These are phyloP conservation scores for Adineta ricciae DNA, from an alignment of 2,888 invertebrate genomes.

Conservation along the genomic window DNA sequence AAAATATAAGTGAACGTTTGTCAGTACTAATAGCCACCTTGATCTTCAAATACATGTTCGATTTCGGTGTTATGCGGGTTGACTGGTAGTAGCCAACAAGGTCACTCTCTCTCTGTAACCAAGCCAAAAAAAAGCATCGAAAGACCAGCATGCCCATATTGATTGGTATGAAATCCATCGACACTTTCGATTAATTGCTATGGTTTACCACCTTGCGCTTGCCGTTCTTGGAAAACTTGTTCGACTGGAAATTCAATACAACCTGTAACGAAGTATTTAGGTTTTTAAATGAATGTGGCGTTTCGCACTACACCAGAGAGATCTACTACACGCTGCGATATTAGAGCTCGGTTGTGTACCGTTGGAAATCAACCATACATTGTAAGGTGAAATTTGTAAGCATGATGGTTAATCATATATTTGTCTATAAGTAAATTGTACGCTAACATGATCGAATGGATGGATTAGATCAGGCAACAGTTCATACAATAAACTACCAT, in stretches of 20 bases:
- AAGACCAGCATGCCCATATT: conserved; percentile 41
- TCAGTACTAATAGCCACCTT: conserved; percentile 51
- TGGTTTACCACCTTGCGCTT: conserved; percentile 35
- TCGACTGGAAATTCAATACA: conserved; percentile 38
- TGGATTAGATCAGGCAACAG: conserved; percentile 49
- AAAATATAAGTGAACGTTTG: no score
- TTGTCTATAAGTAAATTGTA: conserved; percentile 50
- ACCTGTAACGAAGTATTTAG: conserved; percentile 37
- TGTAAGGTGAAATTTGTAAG: no score
- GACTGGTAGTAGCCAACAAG: conserved; percentile 47
- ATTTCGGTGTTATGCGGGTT: conserved; percentile 50
- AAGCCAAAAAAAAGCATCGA: conserved; percentile 40
- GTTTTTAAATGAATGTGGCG: conserved; percentile 36
- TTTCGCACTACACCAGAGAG: conserved; percentile 39
- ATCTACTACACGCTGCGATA: conserved; percentile 37
- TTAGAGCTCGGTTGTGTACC: conserved; percentile 39
- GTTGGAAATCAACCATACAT: conserved; percentile 53
- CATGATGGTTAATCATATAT: conserved; percentile 50
- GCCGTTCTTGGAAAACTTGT: conserved; percentile 41
- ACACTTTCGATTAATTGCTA: no score
- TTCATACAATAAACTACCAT: conserved; percentile 51
- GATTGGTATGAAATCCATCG: conserved; percentile 48
- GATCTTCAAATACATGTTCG: conserved; percentile 48
- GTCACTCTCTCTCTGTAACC: conserved; percentile 41
- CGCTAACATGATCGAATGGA: conserved; percentile 49